Evolutionary conservation across 2,797 vertebrate genomes (phyloP), one percentile per base, ranked within the genome.

Genomic region (Macroramphosus scolopax): DNA sequence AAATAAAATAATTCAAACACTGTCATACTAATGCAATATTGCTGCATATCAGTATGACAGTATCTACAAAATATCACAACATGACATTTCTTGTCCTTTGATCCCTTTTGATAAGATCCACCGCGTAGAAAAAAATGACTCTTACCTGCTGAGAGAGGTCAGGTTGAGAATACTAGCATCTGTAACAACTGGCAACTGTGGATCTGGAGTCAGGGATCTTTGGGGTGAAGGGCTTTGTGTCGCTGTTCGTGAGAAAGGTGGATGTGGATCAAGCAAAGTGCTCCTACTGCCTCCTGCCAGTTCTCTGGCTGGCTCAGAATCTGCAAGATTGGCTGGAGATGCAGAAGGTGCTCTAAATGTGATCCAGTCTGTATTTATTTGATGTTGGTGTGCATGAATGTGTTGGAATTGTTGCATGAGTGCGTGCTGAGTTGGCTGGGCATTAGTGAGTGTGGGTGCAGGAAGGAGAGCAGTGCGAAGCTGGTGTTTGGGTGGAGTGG

Each of bases 401-500:
- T 81, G 80, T 26, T 84, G 84, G 63, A 82, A 80, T 32, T 82
- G 84, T 33, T 80, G 80, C 3, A 64, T 17, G 55, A 70, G 77
- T 18, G 52, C 29, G 52, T 83, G 78, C 39, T 81, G 83, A 5
- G 63, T 72, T 49, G 75, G 78, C 59, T 81, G 77, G 15, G 70
- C 41, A 44, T 69, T 75, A 14, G 77, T 51, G 38, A 63, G 71
- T 17, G 84, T 25, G 56, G 75, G 70, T 31, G 75, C 39, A 24
- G 82, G 64, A 51, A 55, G 76, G 37, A 92, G 89, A 81, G 89
- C 81, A 86, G 86, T 88, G 89, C 93, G 95, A 77, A 91, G 92
- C 91, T 94, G 94, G 88, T 96, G 93, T 88, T 96, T 96, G 89
- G 93, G 92, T 84, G 91, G 94, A 89, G 93, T 88, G 86, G 91